Percentiles rank a stretch among this genome's conserved stretches.
phyloP scores from a whole-genome alignment of 2,113 vertebrate species.

The human region DNA sequence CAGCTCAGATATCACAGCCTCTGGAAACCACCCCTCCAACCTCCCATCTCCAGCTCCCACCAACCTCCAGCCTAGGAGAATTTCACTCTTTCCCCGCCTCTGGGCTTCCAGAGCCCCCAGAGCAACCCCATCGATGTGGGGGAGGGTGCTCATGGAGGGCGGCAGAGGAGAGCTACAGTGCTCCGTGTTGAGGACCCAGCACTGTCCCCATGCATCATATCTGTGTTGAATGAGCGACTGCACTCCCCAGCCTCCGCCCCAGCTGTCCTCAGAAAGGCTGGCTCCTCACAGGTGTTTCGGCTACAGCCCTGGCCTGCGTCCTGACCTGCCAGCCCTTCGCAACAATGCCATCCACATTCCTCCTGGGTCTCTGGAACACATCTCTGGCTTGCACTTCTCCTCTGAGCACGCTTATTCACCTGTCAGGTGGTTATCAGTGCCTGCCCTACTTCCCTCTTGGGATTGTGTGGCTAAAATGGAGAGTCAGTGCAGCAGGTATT shows the following conservation, averaged over 20 bases:
- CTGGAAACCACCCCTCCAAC: not conserved
- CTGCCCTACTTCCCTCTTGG: not conserved
- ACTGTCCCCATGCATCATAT: not conserved
- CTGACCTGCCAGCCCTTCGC: not conserved
- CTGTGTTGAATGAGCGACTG: not conserved
- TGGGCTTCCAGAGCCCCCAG: not conserved
- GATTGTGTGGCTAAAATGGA: not conserved
- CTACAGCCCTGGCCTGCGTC: not conserved
- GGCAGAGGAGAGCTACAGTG: too few species aligned
- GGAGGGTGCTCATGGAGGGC: accelerated
- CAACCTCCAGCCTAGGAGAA: not conserved
- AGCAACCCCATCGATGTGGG: not conserved
- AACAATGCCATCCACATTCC: not conserved
- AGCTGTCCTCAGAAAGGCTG: not conserved
- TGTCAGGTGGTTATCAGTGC: not conserved
- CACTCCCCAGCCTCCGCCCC: not conserved
- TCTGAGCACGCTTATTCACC: not conserved
- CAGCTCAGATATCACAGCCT: not conserved
- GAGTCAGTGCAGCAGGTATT: not conserved
- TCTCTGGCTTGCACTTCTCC: not conserved
- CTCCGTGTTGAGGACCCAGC: not conserved
- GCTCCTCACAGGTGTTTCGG: not conserved
- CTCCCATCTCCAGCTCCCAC: not conserved
- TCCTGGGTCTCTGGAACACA: not conserved
- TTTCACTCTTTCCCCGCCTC: too few species aligned